phyloP scores from a whole-genome alignment of 2,888 invertebrate species.

The Parascotia fuliginaria region DNA sequence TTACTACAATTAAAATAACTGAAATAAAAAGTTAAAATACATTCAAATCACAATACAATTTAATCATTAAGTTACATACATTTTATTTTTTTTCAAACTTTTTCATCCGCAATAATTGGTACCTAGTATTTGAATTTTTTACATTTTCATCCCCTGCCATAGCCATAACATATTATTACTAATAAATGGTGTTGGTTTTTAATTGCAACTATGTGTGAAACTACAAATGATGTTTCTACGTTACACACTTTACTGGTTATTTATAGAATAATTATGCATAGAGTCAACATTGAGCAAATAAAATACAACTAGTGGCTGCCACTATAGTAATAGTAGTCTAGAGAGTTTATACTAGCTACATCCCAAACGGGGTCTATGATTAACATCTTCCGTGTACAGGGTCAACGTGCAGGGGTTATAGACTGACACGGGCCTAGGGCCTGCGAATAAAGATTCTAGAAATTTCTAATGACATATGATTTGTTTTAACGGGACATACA shows the following conservation, averaged over 20 bases:
- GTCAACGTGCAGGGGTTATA: conserved; percentile 76
- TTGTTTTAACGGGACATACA: conserved; percentile 20
- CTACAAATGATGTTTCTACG: conserved; percentile 16
- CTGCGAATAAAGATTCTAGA: conserved; percentile 47
- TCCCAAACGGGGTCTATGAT: conserved; percentile 63
- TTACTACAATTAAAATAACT: background rate
- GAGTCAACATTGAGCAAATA: conserved; percentile 19
- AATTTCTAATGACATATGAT: conserved; percentile 43
- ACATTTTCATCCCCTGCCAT: too few relatives aligned
- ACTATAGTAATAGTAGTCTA: conserved; percentile 54
- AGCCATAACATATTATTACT: too few relatives aligned
- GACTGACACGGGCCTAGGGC: conserved; percentile 54
- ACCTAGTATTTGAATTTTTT: too few relatives aligned
- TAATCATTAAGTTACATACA: too few relatives aligned
- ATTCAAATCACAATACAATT: too few relatives aligned
- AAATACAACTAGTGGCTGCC: conserved; percentile 38
- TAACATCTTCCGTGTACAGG: conserved; percentile 80
- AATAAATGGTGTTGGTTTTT: background rate
- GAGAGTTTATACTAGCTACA: conserved; percentile 45
- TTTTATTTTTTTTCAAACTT: too few relatives aligned
- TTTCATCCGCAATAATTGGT: too few relatives aligned
- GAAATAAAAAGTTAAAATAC: too few relatives aligned
- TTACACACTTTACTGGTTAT: conserved; percentile 18
- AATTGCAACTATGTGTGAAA: background rate
- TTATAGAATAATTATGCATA: conserved; percentile 23